A percentile compares a stretch with the other conserved stretches of the same genome.
These are phyloP conservation scores for Champsocephalus gunnari DNA, from an alignment of 2,797 vertebrate species.

Conservation along the genomic window DNA sequence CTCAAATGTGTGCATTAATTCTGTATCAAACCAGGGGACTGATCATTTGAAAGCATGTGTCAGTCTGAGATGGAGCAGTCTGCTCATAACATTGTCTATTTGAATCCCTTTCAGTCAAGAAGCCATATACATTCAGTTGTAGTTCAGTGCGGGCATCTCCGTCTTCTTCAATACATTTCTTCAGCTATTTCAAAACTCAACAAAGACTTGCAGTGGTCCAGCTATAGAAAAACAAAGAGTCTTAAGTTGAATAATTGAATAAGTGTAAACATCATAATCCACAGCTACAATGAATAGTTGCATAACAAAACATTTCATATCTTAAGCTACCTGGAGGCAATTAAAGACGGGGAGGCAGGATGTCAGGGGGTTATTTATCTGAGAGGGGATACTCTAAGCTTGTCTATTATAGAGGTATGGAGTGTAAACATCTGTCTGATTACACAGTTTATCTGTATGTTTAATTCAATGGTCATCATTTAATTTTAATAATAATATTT, in stretches of 20 bases:
- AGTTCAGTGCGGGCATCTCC: conserved; percentile 15
- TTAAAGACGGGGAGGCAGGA: background rate
- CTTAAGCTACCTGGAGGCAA: too few species aligned
- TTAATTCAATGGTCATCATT: conserved; percentile 9
- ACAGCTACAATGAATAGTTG: too few species aligned
- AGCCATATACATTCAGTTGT: conserved; percentile 13
- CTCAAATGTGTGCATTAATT: conserved; percentile 31
- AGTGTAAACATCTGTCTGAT: background rate
- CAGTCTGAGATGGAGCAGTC: conserved; percentile 61
- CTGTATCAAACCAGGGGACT: background rate
- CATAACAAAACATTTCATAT: too few species aligned
- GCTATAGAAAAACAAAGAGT: too few species aligned
- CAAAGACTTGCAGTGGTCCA: too few species aligned
- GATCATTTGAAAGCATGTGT: conserved; percentile 42
- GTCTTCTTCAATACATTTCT: conserved; percentile 25
- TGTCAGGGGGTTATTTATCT: background rate
- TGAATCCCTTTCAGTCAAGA: conserved; percentile 37
- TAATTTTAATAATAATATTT: conserved; percentile 1
- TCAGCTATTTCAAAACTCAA: background rate
- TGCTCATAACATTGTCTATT: conserved; percentile 50
- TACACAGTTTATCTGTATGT: background rate
- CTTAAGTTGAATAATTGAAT: too few species aligned
- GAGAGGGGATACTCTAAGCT: background rate
- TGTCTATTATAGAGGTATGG: background rate
- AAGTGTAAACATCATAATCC: too few species aligned